A percentile compares a stretch with the other conserved stretches of the same genome.
These are phyloP conservation scores for Thalassoma bifasciatum DNA, from an alignment of 2,113 vertebrate species.

Conservation along the genomic window DNA sequence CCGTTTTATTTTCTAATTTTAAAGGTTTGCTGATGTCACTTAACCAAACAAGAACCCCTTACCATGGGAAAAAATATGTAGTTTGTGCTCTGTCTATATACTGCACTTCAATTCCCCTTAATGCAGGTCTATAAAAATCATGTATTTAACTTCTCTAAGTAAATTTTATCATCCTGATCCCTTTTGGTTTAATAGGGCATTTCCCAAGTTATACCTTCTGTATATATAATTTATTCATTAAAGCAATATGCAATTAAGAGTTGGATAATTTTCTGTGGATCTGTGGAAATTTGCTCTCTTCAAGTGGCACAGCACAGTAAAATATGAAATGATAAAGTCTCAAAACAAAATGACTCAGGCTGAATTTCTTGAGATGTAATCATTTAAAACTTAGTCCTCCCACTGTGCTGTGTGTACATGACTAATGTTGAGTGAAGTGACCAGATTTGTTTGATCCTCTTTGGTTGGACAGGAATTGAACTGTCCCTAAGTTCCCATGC, in stretches of 20 bases:
- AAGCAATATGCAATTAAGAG: background rate
- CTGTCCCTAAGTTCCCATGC: background rate
- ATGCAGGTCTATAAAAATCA: background rate
- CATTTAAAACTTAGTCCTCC: background rate
- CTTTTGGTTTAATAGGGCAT: conserved; percentile 4
- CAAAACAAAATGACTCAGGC: background rate
- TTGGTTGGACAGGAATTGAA: background rate
- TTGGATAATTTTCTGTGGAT: background rate
- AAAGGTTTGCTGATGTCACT: background rate
- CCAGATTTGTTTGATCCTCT: background rate
- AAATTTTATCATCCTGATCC: conserved; percentile 3
- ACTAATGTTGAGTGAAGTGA: background rate
- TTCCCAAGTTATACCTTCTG: background rate
- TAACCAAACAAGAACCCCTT: background rate
- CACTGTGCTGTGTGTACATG: accelerated
- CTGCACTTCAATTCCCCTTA: background rate
- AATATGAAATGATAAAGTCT: too few species aligned
- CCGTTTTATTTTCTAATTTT: conserved; percentile 6
- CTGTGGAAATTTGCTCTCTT: background rate
- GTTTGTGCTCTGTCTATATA: conserved; percentile 22
- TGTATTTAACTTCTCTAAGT: background rate
- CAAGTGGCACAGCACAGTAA: background rate
- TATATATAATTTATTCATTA: background rate
- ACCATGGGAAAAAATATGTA: background rate
- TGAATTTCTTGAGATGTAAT: background rate